These are phyloP conservation scores for Pollenia angustigena DNA, from an alignment of 2,888 invertebrate genomes.

Conservation along the genomic window DNA sequence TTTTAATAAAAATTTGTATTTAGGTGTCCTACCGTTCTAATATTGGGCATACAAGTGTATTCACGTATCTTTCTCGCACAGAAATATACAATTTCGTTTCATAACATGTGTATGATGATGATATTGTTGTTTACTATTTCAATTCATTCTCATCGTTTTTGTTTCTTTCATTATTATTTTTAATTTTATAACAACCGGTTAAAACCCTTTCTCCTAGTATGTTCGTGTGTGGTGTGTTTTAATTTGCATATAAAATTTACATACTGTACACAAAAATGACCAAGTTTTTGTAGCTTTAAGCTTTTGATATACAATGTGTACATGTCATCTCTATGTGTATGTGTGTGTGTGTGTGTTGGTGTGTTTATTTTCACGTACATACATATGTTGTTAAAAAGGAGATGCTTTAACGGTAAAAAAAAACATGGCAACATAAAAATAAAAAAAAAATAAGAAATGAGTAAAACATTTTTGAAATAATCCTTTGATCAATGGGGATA, in stretches of 20 bases:
- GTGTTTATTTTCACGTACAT: not conserved
- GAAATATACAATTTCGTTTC: no score
- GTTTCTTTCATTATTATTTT: not conserved
- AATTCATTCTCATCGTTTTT: slow-evolving; percentile 9
- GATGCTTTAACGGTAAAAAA: slow-evolving; percentile 15
- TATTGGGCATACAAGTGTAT: slow-evolving; percentile 5
- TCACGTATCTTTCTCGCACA: not conserved
- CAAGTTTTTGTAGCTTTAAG: slow-evolving; percentile 49
- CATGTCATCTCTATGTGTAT: not conserved
- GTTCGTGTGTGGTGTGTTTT: slow-evolving; percentile 11
- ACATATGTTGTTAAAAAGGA: not conserved
- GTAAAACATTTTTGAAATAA: slow-evolving; percentile 31
- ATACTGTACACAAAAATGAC: slow-evolving; percentile 39
- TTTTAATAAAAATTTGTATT: not conserved
- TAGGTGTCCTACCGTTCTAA: not conserved
- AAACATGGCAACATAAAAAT: slow-evolving; percentile 4
- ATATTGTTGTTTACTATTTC: slow-evolving; percentile 43
- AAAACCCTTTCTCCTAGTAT: slow-evolving; percentile 3
- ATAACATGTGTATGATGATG: not conserved
- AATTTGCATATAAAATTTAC: slow-evolving; percentile 56
- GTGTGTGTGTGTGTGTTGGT: not conserved
- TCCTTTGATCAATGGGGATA: slow-evolving; percentile 54
- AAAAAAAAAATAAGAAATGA: not conserved
- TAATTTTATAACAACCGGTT: slow-evolving; percentile 26
- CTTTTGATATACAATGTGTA: slow-evolving; percentile 11